Base-by-base conservation (phyloP, 2,888 invertebrate species). In the Drosophila imparisetae region DNA sequence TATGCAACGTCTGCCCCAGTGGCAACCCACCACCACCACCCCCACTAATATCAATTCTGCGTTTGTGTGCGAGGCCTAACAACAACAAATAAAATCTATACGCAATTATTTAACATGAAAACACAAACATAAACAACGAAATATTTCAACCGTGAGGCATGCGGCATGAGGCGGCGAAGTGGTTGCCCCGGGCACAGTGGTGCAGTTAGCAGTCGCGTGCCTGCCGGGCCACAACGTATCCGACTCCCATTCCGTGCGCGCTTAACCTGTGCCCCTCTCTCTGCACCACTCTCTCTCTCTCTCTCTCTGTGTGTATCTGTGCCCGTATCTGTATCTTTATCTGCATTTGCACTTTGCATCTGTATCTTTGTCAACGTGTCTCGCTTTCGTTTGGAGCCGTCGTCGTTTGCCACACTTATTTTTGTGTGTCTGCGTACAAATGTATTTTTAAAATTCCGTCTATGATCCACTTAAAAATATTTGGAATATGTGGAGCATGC, bases 151-250 rank as follows among this genome's bases (percentile, higher is more conserved):
- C 66, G 57, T 73, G 76, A 62, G 68, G 66, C 60, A 63, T 42
- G 55, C 54, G 72, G 66, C 63, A 66, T 30, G 58, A 63, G 42
- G 59, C 61, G 67, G 76, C 88, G 62, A 75, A 86, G 86, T 86
- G 90, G 83, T 87, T 89, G 69, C 66, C 65, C 57, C 66, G 36
- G 63, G 54, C 68, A 68, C 68, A 69, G 42, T 59, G 78, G 42
- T 86, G 91, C 91, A 91, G 89, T 90, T 83, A 74, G 61, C 69
- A 83, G 81, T 81, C 85, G 89, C 87, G 90, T 87, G 89, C 90
- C 85, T 75, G 68, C 60, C 73, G 62, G 75, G 82, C 80, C 90
- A 85, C 90, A 85, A 75, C 85, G 85, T 87, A 81, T 72, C 79
- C 78, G 78, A 66, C 50, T 59, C 72, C 40, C 67, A 55, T 40